phyloP scores from a whole-genome alignment of 2,797 vertebrate genomes.

The Coilia nasus region DNA sequence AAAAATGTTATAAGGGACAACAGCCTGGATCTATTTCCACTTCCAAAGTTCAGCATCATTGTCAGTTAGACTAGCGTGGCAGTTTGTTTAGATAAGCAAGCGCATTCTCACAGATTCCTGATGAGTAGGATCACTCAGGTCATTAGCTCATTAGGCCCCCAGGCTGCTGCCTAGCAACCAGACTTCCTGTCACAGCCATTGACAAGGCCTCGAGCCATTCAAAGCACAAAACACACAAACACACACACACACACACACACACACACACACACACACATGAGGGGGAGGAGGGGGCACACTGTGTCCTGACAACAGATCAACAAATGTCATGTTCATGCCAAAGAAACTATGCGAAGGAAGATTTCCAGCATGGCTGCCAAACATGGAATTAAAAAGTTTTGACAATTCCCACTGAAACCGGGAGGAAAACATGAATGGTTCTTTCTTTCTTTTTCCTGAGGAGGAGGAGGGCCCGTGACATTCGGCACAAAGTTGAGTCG shows the following conservation, averaged over 20 bases:
- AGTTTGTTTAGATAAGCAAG: neutral
- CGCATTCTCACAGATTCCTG: constrained; percentile 27
- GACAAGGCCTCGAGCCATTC: constrained; percentile 28
- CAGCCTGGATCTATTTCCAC: neutral
- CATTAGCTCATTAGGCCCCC: constrained; percentile 32
- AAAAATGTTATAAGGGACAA: neutral
- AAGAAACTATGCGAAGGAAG: neutral
- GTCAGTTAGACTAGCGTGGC: constrained; percentile 20
- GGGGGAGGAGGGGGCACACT: too few species aligned
- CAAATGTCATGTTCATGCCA: neutral
- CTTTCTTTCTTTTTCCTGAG: neutral
- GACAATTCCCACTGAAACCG: neutral
- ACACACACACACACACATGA: neutral
- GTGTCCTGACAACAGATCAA: constrained; percentile 16
- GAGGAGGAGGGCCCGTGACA: neutral
- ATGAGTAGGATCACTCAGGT: constrained; percentile 26
- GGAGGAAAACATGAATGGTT: neutral
- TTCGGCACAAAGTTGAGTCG: constrained; percentile 6
- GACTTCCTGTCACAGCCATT: constrained; percentile 19
- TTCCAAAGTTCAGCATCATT: constrained; percentile 22
- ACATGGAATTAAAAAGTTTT: neutral
- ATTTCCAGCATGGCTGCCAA: neutral
- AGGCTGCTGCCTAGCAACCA: constrained; percentile 18
- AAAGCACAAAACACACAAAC: constrained; percentile 22
- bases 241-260: neutral